Conservation (phyloP, 2,113 vertebrate species). For the Dasyprocta punctata region DNA sequence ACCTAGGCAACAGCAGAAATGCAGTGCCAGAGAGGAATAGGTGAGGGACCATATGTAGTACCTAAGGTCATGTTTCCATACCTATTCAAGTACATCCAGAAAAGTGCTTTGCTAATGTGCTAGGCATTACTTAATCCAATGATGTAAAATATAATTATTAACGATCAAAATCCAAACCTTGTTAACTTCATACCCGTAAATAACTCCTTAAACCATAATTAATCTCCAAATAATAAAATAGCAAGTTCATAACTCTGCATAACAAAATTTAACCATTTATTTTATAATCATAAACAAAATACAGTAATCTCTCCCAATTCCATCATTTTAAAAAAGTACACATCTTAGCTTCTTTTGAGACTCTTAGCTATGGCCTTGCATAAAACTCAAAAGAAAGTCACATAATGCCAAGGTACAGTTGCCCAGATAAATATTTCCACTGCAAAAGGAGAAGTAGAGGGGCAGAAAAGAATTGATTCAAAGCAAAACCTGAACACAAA, state of each 20-base stretch:
- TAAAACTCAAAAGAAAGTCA: neutral
- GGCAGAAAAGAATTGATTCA: neutral
- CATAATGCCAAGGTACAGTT: neutral
- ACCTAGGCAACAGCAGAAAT: neutral
- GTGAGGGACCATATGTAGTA: too few species aligned
- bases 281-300: neutral
- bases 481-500: neutral
- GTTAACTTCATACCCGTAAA: neutral
- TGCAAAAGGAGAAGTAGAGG: neutral
- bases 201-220: neutral
- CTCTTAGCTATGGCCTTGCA: neutral
- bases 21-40: neutral
- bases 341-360: neutral
- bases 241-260: neutral
- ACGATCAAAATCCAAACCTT: neutral
- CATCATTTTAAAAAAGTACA: neutral
- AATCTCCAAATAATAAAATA: neutral
- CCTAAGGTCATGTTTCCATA: neutral
- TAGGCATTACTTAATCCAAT: neutral
- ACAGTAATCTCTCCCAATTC: neutral
- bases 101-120: neutral
- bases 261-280: neutral
- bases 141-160: neutral
- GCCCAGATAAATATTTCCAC: neutral
- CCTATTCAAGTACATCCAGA: neutral